Base-by-base conservation (phyloP, 2,888 invertebrate species). In the Elysia crispata region DNA sequence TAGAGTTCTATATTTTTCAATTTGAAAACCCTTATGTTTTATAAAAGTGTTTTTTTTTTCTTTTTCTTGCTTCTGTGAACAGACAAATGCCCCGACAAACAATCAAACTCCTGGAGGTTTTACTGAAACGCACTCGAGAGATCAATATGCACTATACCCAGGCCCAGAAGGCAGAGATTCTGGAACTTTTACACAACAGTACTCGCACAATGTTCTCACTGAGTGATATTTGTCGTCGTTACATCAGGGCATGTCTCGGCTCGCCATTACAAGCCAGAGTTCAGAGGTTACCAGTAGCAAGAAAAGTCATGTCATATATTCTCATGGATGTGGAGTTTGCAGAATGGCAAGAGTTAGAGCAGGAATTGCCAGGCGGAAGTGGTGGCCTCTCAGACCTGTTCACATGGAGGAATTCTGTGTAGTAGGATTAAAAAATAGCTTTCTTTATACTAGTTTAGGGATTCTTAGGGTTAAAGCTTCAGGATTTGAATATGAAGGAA, bases 251-350 rank as follows among this genome's bases (percentile, higher is more conserved):
- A 31, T 41, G 70, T 0, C 77, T 92, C 20, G 88, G 89, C 1
- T 80, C 85, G 6, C 83, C 86, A 23, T 86, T 88, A 5, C 82
- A 83, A 18, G 41, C 70, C 11, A 90, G 90, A 79, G 86, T 89
- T 5, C 79, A 81, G 11, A 57, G 77, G 11, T 80, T 92, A 70
- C 87, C 87, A 0, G 41, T 91, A 23, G 91, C 90, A 3, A 84
- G 82, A 15, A 87, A 86, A 72, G 74, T 91, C 54, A 89, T 89
- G 75, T 87, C 90, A 31, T 92, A 88, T 79, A 79, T 92, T 41
- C 77, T 89, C 15, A 87, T 91, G 88, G 85, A 85, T 25, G 87
- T 89, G 6, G 80, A 85, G 30, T 88, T 89, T 78, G 82, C 80
- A 31, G 78, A 70, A 20, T 81, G 82, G 81, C 80, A 80, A 18